Conservation (phyloP, 2,113 vertebrate species). For the Choloepus hoffmanni region DNA sequence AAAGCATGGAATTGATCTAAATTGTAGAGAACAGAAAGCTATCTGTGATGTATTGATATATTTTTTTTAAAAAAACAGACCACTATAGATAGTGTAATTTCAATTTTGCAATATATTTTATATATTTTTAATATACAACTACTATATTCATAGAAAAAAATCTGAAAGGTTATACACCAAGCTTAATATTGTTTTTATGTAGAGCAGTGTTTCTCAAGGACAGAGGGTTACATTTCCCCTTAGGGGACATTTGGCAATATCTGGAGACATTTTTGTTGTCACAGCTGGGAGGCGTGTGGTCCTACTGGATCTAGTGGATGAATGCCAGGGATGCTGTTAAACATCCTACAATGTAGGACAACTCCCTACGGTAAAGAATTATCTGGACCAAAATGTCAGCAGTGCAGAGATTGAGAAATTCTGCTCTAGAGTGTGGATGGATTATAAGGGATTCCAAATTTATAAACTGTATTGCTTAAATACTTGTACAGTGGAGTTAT, state of each 20-base stretch:
- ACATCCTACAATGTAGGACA: neutral
- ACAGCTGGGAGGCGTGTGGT: neutral
- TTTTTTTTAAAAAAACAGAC: neutral
- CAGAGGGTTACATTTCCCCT: no score
- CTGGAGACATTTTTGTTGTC: neutral
- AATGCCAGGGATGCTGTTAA: neutral
- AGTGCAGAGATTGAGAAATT: neutral
- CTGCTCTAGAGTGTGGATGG: neutral
- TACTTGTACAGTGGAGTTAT: neutral
- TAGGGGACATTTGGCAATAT: no score
- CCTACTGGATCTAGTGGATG: neutral
- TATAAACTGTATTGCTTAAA: neutral
- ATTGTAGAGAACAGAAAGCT: neutral
- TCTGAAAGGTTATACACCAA: neutral
- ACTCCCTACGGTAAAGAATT: neutral
- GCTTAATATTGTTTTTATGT: neutral
- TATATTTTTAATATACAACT: neutral
- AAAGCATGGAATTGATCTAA: constrained; percentile 5
- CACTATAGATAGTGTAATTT: neutral
- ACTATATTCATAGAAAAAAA: neutral
- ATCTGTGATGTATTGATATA: neutral
- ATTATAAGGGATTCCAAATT: neutral
- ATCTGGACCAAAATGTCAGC: neutral
- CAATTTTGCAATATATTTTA: neutral
- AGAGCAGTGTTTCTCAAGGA: neutral